phyloP scores from a whole-genome alignment of 1,140 invertebrate genomes.

The Globodera ellingtonae region DNA sequence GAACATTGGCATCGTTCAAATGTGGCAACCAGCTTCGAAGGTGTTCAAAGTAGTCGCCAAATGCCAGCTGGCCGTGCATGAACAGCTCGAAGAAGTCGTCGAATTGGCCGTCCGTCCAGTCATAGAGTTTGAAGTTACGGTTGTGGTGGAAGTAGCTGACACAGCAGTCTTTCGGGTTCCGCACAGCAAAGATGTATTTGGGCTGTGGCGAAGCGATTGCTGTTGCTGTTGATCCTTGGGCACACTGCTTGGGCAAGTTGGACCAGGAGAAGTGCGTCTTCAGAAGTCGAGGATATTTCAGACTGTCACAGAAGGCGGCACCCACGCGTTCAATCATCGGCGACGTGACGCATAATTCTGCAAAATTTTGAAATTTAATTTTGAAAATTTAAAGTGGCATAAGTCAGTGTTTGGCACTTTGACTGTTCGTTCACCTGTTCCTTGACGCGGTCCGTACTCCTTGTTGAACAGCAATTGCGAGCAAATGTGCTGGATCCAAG shows the following conservation, averaged over 20 bases:
- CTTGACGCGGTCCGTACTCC: conserved; percentile 54
- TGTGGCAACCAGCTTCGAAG: conserved; percentile 62
- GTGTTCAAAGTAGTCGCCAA: conserved; percentile 67
- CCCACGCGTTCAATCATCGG: conserved; percentile 65
- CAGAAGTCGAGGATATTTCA: conserved; percentile 57
- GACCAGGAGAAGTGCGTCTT: conserved; percentile 61
- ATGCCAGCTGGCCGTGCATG: conserved; percentile 60
- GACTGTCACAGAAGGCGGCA: conserved; percentile 48
- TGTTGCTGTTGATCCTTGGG: conserved; percentile 59
- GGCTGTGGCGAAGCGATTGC: conserved; percentile 49
- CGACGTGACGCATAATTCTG: conserved; percentile 57
- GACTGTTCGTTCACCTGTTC: conserved; percentile 53
- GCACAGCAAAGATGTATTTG: conserved; percentile 55
- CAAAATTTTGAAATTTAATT: conserved; percentile 32
- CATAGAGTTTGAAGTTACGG: conserved; percentile 61
- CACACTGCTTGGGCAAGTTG: conserved; percentile 54
- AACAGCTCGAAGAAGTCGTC: conserved; percentile 65
- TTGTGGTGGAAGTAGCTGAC: conserved; percentile 62
- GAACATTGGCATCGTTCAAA: conserved; percentile 58
- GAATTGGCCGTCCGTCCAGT: conserved; percentile 59
- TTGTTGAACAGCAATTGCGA: conserved; percentile 52
- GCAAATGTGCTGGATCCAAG: conserved; percentile 66
- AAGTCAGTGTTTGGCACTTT: not conserved
- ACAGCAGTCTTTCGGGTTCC: conserved; percentile 43
- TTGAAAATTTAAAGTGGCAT: too few species aligned